Base-by-base conservation (phyloP, 2,113 vertebrate species). In the Dromiciops gliroides region DNA sequence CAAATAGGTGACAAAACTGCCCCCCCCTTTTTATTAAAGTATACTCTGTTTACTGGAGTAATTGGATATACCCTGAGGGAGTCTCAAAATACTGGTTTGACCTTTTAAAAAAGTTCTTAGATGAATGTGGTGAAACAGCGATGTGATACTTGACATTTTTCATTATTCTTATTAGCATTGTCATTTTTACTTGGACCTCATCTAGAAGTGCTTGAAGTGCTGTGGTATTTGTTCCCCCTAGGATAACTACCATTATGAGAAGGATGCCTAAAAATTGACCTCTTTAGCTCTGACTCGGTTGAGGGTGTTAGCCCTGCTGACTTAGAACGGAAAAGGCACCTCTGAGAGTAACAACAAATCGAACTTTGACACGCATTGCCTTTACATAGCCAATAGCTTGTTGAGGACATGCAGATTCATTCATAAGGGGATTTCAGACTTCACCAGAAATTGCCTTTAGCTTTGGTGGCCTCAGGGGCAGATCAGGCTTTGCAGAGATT, bases 321-420 rank as follows among this genome's bases (percentile, higher is more conserved):
- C 90, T 14, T 93, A 91, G 93, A 14, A 67, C 97, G 14, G 90
- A 37, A 97, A 92, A 96, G 93, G 67, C 94, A 83, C 89, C 91
- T 95, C 96, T 0, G 23, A 96, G 37, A 88, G 51, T 91, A 92
- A 50, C 89, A 92, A 96, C 97, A 97, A 97, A 95, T 96, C 50
- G 92, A 44, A 75, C 94, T 60, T 95, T 93, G 90, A 95, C 95
- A 94, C 96, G 89, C 91, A 8, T 92, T 49, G 67, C 93, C 92
- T 31, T 96, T 75, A 26, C 14, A 90, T 51, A 93, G 94, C 96
- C 95, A 60, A 24, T 95, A 16, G 93, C 48, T 24, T 50, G 88
- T 93, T 96, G 24, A 50, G 89, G 94, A 89, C 2, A 91, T 93
- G 83, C n/a, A 52, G 95, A 96, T 91, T 91, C 67, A 7, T 97